Conservation (phyloP, 64 coral and sea anemone species). For the Dendronephthya gigantea region DNA sequence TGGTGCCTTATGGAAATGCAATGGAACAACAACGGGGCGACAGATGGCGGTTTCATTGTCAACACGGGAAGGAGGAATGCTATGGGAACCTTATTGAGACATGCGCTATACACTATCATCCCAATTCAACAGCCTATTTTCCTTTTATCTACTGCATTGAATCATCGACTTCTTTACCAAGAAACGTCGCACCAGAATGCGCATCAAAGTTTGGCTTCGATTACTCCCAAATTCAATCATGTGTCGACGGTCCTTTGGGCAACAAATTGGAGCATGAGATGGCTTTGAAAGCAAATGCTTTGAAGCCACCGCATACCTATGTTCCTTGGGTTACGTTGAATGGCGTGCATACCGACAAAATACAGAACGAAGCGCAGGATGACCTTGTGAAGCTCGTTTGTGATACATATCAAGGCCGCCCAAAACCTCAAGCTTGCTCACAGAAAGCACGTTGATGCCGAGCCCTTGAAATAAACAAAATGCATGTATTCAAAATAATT, state of each 20-base stretch:
- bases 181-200: constrained; percentile 18
- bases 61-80: constrained; percentile 55
- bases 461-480: no score
- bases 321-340: constrained; percentile 67
- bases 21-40: constrained; percentile 5
- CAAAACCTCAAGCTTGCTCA: constrained; percentile 33
- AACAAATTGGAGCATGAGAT: constrained; percentile 57
- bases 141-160: constrained; percentile 70
- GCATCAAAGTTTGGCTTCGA: constrained; percentile 39
- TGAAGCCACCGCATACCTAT: constrained; percentile 40
- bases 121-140: constrained; percentile 29
- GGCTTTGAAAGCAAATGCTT: constrained; percentile 47
- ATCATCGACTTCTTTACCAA: background rate
- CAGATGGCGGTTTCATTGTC: constrained; percentile 45
- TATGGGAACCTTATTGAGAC: constrained; percentile 66
- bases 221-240: constrained; percentile 43
- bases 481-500: no score
- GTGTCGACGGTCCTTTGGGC: constrained; percentile 33
- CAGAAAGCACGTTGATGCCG: no score
- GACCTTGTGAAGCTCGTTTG: constrained; percentile 42
- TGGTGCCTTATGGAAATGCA: constrained; percentile 69
- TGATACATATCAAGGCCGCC: constrained; percentile 27
- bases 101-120: constrained; percentile 42
- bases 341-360: constrained; percentile 48
- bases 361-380: constrained; percentile 37